Conservation (phyloP, 2,888 invertebrate species). For the Tachina grossa region DNA sequence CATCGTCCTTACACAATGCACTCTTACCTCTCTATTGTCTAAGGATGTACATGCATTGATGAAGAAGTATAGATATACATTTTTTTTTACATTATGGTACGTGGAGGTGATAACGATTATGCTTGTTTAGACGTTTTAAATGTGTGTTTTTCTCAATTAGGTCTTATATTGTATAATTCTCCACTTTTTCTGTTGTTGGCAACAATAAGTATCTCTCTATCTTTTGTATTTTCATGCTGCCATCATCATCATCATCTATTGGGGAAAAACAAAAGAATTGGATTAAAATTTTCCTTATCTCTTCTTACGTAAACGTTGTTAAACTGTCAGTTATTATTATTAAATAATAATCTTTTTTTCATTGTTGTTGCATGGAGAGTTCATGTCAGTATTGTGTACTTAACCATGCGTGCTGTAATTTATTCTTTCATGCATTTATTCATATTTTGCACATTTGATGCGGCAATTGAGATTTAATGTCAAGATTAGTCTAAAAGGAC, state of each 20-base stretch:
- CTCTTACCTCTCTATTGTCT: conserved; percentile 34
- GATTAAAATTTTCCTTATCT: conserved; percentile 70
- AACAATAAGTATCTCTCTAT: conserved; percentile 31
- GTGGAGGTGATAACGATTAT: conserved; percentile 75
- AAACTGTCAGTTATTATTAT: conserved; percentile 72
- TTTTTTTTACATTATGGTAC: conserved; percentile 64
- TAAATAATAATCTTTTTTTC: conserved; percentile 40
- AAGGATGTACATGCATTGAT: conserved; percentile 2
- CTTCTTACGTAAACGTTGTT: conserved; percentile 69
- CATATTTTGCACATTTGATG: conserved; percentile 62
- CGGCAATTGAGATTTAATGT: conserved; percentile 62
- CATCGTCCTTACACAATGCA: conserved; percentile 29
- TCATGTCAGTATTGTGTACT: conserved; percentile 35
- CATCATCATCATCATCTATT: conserved; percentile 18
- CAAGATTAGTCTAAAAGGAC: conserved; percentile 63
- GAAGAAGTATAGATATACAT: conserved; percentile 1
- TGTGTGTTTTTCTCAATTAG: conserved; percentile 64
- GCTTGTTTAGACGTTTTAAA: conserved; percentile 72
- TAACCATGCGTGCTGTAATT: conserved; percentile 55
- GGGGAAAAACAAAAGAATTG: conserved; percentile 72
- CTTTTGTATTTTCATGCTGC: conserved; percentile 11
- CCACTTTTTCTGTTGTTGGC: neutral
- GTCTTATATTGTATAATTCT: conserved; percentile 42
- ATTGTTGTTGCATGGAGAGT: conserved; percentile 57
- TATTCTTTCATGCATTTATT: conserved; percentile 31